Evolutionary conservation across 2,797 vertebrate species (phyloP), one percentile per base, ranked within the genome.

Genomic region (Podarcis siculus): DNA sequence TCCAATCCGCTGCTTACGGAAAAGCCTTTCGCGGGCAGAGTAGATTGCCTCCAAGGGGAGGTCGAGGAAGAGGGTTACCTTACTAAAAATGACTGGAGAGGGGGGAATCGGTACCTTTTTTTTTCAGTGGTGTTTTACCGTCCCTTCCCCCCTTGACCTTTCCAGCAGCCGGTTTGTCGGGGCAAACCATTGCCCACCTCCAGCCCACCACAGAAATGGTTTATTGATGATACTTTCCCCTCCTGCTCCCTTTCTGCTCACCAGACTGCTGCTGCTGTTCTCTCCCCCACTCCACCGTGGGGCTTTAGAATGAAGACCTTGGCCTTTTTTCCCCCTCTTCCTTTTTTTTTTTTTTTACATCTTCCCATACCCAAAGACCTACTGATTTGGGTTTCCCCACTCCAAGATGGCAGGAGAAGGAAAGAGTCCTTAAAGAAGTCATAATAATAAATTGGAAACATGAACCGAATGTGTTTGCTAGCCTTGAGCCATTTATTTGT

Each of bases 11-110:
- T 80, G 83, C 96, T 83, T 98, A 97, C 1, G 96, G 96, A 93
- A 97, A 97, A 93, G 2, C 95, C 0, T 97, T 94, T 95, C 96
- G 95, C 35, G 97, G 96, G 72, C 93, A 95, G 81, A 95, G 96
- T 87, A 95, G 97, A 94, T 95, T 95, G 88, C 96, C 96, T 92
- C 93, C 96, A 8, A 93, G 97, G 95, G 97, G 97, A 37, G 96
- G 97, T 79, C 92, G 96, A 90, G 97, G 97, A 66, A 95, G 96
- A 96, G 97, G 97, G 91, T 95, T 96, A 93, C 97, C 97, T 91
- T 97, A 97, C 94, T 98, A 97, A 88, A 55, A 96, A 91, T 94
- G 85, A 94, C 90, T 95, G 89, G 84, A 94, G 86, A 73, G 77
- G 71, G 58, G 73, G 32, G 32, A 83, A 39, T 67, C 35, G 75